Base-by-base conservation (phyloP, 2,113 vertebrate genomes). In the Raja brachyura region DNA sequence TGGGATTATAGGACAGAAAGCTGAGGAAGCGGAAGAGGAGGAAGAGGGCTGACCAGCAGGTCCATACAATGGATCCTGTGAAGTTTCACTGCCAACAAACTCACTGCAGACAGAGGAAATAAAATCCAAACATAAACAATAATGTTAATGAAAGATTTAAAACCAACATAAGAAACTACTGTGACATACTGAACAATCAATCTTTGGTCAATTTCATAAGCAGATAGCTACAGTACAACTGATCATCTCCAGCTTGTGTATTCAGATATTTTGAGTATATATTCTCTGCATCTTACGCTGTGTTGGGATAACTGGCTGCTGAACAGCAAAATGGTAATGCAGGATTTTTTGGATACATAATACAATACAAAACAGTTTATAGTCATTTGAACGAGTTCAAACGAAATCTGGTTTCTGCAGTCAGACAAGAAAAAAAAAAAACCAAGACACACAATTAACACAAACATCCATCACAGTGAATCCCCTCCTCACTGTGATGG, bases 1-100 rank as follows among this genome's bases (percentile, higher is more conserved):
- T 93, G 97, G 95, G 95, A 97, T 95, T 95, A 97, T 95, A 0
- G 98, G 97, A 95, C 97, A 98, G 96, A 98, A 98, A 0, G 97
- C 98, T 85, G 98, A 98, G 66, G 97, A 97, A 78, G 97, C 94
- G 0, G 98, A 96, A 93, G 98, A 94, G 97, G 97, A 93, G 97
- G 97, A 93, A 94, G 94, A 94, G 94, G 95, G 74, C 93, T 96
- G 93, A 94, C 94, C 95, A 93, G 94, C 3, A 93, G 97, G 95
- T 94, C 96, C 96, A 94, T 96, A 97, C 0, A 95, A 94, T 95
- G 96, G 95, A 94, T 96, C 96, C 94, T 97, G 97, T 95, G 97
- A 96, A 13, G 96, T 96, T 94, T 98, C 98, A 54, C 97, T 96
- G 93, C 96, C 28, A 93, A 96, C 95, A 9, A 96, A 98, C 93